These are phyloP conservation scores for Microvelia longipes DNA, from an alignment of 1,140 invertebrate genomes.

Conservation along the genomic window DNA sequence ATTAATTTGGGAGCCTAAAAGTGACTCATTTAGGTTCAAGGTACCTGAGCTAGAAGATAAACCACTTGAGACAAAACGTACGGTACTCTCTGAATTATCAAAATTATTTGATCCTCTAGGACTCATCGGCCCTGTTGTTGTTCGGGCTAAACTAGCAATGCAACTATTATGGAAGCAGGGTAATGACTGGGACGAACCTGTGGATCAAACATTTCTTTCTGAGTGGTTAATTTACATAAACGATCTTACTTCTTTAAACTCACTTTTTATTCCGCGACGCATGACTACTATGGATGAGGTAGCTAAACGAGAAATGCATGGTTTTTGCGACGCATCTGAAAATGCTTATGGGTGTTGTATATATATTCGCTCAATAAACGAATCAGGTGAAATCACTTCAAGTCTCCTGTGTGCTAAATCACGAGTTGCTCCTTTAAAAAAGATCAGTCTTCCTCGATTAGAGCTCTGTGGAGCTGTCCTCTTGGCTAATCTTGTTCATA, in stretches of 20 bases:
- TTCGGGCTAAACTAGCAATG: slow-evolving; percentile 22
- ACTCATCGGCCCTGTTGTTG: slow-evolving; percentile 20
- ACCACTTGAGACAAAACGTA: slow-evolving; percentile 18
- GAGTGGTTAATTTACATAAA: not conserved
- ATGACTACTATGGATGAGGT: not conserved
- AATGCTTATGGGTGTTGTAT: not conserved
- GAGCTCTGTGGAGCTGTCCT: not conserved
- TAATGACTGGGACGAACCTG: slow-evolving; percentile 24
- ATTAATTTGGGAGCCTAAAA: not conserved
- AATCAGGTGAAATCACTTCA: not conserved
- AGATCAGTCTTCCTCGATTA: not conserved
- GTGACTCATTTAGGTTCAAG: not conserved
- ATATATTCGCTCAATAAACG: not conserved
- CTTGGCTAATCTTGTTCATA: not conserved
- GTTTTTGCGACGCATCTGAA: slow-evolving; percentile 1
- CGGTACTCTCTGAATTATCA: slow-evolving; percentile 18
- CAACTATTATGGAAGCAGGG: slow-evolving; percentile 22
- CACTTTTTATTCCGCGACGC: not conserved
- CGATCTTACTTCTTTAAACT: not conserved
- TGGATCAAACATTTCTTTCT: slow-evolving; percentile 10
- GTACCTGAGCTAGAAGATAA: not conserved
- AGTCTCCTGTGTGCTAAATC: not conserved
- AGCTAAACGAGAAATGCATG: not conserved
- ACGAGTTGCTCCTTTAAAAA: not conserved
- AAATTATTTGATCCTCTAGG: slow-evolving; percentile 27